Base-by-base conservation (phyloP, 2,113 vertebrate species). In the Anguilla japonica region DNA sequence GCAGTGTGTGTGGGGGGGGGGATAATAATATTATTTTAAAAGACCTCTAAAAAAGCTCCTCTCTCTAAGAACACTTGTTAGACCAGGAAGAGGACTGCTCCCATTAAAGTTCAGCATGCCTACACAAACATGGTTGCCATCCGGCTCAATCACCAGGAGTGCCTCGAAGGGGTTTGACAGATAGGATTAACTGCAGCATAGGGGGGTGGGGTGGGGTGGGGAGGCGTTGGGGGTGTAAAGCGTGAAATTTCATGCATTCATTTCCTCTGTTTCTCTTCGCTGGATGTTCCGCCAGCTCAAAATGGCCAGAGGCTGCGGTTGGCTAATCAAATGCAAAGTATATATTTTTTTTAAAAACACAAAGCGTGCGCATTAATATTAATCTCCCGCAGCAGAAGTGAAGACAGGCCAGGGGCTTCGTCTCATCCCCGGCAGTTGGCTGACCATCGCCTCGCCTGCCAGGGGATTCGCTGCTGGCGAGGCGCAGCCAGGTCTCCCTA, bases 51-150 rank as follows among this genome's bases (percentile, higher is more conserved):
- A 86, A 81, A 26, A 83, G 2, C 9, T 82, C 29, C 0, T 39
- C 40, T 41, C 41, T 22, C 3, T 20, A 85, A 53, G 79, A 90
- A 80, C 57, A 87, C 63, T 85, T 85, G 81, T 80, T 80, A 80
- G 26, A 40, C 6, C 79, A 41, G 79, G 79, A 80, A 80, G 79
- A 41, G 79, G 40, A 80, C 15, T 41, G 18, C 39, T 40, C 39
- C 79, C 41, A 22, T 40, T 46, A 41, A 80, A 20, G 39, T 80
- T n/a, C 13, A n/a, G 1, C 71, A 7, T 75, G 26, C 79, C 79
- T 41, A 15, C 20, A 41, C 34, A 80, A 14, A 80, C 3, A 18
- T 41, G 41, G 40, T 14, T 80, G 41, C 18, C 79, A 80, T 80
- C 18, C 41, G 39, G 79, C 79, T 80, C 2, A 22, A 41, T 80